Percentiles rank a stretch among this genome's conserved stretches.
Evolutionary conservation across 2,113 vertebrate species (phyloP).

Genomic region (Alligator sinensis): DNA sequence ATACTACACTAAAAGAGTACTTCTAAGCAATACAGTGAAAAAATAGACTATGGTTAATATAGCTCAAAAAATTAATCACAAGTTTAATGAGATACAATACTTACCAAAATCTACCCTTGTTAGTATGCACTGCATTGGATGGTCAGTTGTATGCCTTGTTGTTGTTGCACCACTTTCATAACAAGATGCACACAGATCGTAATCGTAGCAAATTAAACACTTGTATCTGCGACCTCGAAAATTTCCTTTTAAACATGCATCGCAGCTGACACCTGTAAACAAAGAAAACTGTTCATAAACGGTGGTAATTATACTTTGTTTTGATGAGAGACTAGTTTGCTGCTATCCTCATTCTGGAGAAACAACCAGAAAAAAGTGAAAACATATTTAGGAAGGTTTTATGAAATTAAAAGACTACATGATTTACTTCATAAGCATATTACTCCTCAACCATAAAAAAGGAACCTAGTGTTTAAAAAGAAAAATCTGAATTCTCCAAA

Average conservation of each 20-base stretch:
- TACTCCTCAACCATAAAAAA: not conserved
- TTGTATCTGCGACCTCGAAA: conserved; percentile 97
- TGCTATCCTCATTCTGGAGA: not conserved
- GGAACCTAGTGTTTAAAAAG: not conserved
- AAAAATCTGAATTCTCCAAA: not conserved
- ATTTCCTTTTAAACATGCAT: conserved; percentile 99
- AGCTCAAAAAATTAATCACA: not conserved
- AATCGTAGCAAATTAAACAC: conserved; percentile 99
- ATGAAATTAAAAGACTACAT: rapidly evolving
- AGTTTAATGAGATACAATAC: conserved; percentile 30
- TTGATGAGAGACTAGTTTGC: not conserved
- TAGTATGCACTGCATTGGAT: conserved; percentile 99
- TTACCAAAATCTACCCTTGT: conserved; percentile 99
- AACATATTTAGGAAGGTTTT: not conserved
- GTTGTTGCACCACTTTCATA: conserved; percentile 99
- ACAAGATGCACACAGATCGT: conserved; percentile 98
- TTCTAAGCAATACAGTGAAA: not conserved
- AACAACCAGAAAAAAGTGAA: not conserved
- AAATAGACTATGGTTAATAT: rapidly evolving
- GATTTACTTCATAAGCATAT: not conserved
- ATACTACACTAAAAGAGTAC: rapidly evolving
- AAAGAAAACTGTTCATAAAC: conserved; percentile 59
- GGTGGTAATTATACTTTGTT: conserved; percentile 1
- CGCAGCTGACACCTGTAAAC: conserved; percentile 97
- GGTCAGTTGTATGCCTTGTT: conserved; percentile 97